These are phyloP conservation scores for Chelonus insularis DNA, from an alignment of 1,140 invertebrate species.

Conservation along the genomic window DNA sequence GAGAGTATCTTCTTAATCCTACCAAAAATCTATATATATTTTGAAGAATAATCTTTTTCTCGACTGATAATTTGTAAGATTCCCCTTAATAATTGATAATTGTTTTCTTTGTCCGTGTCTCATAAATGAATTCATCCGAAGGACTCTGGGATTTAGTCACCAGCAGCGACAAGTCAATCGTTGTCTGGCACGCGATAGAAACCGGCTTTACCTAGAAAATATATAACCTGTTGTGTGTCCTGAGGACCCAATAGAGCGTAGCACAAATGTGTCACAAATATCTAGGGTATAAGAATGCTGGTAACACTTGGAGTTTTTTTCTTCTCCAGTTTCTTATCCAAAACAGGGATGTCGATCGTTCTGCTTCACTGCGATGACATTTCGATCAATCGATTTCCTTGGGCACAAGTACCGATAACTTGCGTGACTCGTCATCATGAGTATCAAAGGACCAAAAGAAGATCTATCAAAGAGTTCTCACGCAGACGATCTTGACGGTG, in stretches of 20 bases:
- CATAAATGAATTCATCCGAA: neutral
- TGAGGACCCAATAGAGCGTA: neutral
- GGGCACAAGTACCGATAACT: too few relatives aligned
- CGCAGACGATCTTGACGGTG: neutral
- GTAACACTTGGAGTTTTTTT: neutral
- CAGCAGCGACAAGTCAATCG: conserved; percentile 17
- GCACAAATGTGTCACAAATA: neutral
- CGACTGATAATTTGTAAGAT: neutral
- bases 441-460: too few relatives aligned
- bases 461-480: too few relatives aligned
- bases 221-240: conserved; percentile 6
- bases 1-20: too few relatives aligned
- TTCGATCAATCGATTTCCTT: neutral
- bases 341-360: neutral
- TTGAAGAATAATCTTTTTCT: too few relatives aligned
- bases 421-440: too few relatives aligned
- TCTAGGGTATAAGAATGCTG: too few relatives aligned
- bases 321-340: neutral
- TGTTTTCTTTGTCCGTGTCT: conserved; percentile 3
- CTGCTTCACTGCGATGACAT: neutral
- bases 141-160: conserved; percentile 15
- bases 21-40: too few relatives aligned
- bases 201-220: conserved; percentile 14
- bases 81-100: conserved; percentile 3
- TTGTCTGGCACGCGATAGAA: conserved; percentile 19